Evolutionary conservation across 2,888 invertebrate species (phyloP), one percentile per base, ranked within the genome.

Genomic region (Amorpha juglandis): DNA sequence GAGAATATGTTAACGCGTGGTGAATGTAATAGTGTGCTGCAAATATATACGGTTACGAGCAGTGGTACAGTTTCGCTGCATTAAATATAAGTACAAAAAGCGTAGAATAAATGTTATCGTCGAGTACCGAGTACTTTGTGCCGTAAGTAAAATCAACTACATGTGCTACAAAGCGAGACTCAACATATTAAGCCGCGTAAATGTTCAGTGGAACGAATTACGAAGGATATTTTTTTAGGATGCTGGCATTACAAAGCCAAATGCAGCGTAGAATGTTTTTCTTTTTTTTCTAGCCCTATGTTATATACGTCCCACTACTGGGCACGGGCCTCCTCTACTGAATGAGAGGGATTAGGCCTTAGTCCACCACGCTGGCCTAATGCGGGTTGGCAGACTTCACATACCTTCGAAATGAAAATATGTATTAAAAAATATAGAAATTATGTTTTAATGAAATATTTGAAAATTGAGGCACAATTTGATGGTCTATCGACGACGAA

Each of bases 81-180:
- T 55, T 55, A 38, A 38, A 38, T 38, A 55, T 55, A 55, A 38
- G 14, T 38, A 55, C 16, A 55, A 55, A 16, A 16, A 55, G 16
- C 50, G 38, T 55, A 16, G 16, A 55, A 55, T 55, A 38, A 55
- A 55, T 55, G 16, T 55, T 38, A 55, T 16, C 35, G 55, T 55
- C 9, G 16, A 55, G 38, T 38, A 50, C 50, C 11, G 50, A 50
- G 19, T 19, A 50, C 50, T 50, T 55, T 38, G 16, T 55, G 35
- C 38, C 16, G 8, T 53, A n/a, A 53, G 50, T 38, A 55, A 35
- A 55, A 38, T 16, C 55, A 38, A 55, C 50, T 50, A 9, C 50
- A 19, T 45, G 27, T 52, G 55, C 16, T 38, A 55, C 35, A 38
- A 38, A 55, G 11, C 35, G 55, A 55, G 55, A 55, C 38, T 55